Base-by-base conservation (phyloP, 2,113 vertebrate species). In the Atrichornis clamosus region DNA sequence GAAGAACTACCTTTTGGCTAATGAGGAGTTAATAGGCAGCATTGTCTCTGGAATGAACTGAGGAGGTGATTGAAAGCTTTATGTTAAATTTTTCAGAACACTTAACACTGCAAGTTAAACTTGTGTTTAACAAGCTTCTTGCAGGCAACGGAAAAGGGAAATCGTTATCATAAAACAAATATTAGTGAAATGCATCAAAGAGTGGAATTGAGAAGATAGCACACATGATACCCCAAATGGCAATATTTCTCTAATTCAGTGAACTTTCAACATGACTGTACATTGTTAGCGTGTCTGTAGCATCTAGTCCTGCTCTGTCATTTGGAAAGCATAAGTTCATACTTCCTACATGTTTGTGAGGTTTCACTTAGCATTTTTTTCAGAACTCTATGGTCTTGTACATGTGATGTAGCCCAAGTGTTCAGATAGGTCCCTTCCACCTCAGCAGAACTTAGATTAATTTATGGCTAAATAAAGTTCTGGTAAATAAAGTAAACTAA, bases 341-440 rank as follows among this genome's bases (percentile, higher is more conserved):
- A 4, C 17, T 63, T 87, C 4, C 0, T 6, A 2, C 1, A 0
- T 39, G 37, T 60, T 47, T 26, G 10, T 65, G 47, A 32, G 52
- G 8, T 70, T 87, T 78, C 7, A 6, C 30, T 55, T 47, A 14
- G 18, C 0, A 0, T 30, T 59, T n/a, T 75, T 67, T 50, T 32
- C 21, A 28, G 23, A 49, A 1, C 62, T 89, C 49, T 18, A 0
- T 50, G 35, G 10, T 89, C 35, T 46, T 4, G 1, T 27, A 8
- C 3, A 0, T 33, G 41, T 49, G 18, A 26, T 44, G 20, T 28
- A 64, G 33, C 77, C 21, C 39, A 22, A 24, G 35, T 10, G 35
- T 63, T 89, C 17, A 14, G 23, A 15, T 23, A 33, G 26, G 33
- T 80, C 37, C 52, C 6, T 90, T 83, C 20, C 15, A 41, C 33